Base-by-base conservation (phyloP, 2,888 invertebrate species). In the Beris morrisii region DNA sequence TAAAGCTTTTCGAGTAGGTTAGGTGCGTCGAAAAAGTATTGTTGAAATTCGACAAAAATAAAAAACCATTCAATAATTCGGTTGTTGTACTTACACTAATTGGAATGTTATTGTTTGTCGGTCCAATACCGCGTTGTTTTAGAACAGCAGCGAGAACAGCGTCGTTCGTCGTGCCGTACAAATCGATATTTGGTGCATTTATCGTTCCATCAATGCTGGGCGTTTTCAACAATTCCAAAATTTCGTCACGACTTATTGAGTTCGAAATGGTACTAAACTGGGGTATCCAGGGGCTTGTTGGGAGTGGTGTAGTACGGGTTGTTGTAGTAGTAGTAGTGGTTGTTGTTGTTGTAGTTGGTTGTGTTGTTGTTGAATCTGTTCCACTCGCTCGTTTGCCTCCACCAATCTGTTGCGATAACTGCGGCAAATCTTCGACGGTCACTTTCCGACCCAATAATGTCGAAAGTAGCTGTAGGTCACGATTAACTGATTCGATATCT, bases 61-160 rank as follows among this genome's bases (percentile, higher is more conserved):
- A 22, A 22, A 22, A 22, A 22, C 22, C 22, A 22, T 22, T 22
- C 22, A 22, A 22, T 22, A 22, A 22, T 22, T 22, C 22, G 22
- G 22, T 22, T 38, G 9, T 38, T 30, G 12, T 61, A 61, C 72
- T 74, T 71, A 77, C 75, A 67, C 74, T 73, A 31, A 74, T 67
- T 43, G 75, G 76, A n/a, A 77, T 66, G 54, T 74, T 74, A 67
- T 75, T 74, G 43, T 74, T 88, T n/a, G 86, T 83, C 4, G 90
- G 89, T 67, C 87, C 88, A 72, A 90, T 88, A 48, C 89, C 89
- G 75, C 88, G 86, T 73, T 88, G 86, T 79, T 89, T 89, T 57
- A 90, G 79, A 64, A 89, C 78, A 4, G 88, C 87, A 0, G 89
- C 89, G 31, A 90, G 81, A 69, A 90, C 79, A 1, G 89, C 89